These are phyloP conservation scores for Pseudomyrmex dendroicus DNA, from an alignment of 1,140 invertebrate species.

Conservation along the genomic window DNA sequence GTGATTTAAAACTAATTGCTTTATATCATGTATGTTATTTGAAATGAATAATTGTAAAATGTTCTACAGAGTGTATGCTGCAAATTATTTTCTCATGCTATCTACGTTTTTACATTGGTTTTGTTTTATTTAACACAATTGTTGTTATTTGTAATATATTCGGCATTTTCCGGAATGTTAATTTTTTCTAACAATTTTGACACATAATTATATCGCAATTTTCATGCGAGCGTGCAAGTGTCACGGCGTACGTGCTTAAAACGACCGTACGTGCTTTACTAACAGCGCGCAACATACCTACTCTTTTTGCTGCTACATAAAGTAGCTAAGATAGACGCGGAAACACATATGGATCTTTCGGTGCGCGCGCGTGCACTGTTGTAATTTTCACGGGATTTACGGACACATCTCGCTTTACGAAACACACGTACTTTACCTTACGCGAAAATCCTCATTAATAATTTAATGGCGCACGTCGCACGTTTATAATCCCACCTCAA, in stretches of 20 bases:
- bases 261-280: conserved; percentile 54
- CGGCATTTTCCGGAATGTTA: neutral
- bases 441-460: conserved; percentile 55
- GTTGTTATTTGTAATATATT: neutral
- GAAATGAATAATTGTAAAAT: neutral
- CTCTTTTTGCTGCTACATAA: conserved; percentile 30
- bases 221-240: conserved; percentile 8
- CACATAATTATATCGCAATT: conserved; percentile 31
- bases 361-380: conserved; percentile 20
- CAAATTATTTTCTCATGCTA: neutral
- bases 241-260: conserved; percentile 39
- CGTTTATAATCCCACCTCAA: conserved; percentile 46
- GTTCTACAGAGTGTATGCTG: no score
- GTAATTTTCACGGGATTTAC: conserved; percentile 56
- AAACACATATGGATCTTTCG: conserved; percentile 43
- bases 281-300: neutral
- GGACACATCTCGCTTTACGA: conserved; percentile 23
- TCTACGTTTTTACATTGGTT: neutral
- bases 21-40: neutral
- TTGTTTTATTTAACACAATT: neutral
- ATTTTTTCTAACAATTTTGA: conserved; percentile 16
- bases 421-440: conserved; percentile 39
- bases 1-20: neutral
- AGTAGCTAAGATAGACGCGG: conserved; percentile 35
- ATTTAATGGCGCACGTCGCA: conserved; percentile 54